Base-by-base conservation (phyloP, 1,140 invertebrate species). In the Drosophila orosa region DNA sequence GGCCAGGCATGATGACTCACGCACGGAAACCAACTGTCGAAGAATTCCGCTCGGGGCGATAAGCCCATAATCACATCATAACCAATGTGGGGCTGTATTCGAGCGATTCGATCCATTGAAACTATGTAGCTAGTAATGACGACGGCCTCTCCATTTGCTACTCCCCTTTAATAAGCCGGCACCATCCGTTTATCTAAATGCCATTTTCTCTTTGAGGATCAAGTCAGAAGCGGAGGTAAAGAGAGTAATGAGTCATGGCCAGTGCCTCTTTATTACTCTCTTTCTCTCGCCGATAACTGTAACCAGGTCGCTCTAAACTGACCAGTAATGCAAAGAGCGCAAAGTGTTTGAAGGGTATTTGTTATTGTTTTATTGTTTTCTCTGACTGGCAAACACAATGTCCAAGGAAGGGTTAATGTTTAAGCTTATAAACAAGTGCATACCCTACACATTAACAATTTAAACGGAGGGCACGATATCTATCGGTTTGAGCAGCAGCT, bases 281-380 rank as follows among this genome's bases (percentile, higher is more conserved):
- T 37, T 10, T 27, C 39, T 48, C 22, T 55, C n/a, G 29, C 66
- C 73, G 82, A 86, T 85, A 85, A 81, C 63, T 84, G 47, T 78
- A 61, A 48, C 47, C 39, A 57, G n/a, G 55, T 56, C 31, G 33
- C 24, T 72, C 57, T 60, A 24, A 22, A 31, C 39, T 33, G 55
- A 15, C 27, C 19, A 45, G 13, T 4, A 45, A 8, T 3, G 45
- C 15, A n/a, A 6, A 27, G 24, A 48, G 45, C 9, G 15, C 17
- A 10, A 48, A 33, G 19, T 56, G 55, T 58, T 75, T 71, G 22
- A 55, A 66, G 54, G 15, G 7, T 56, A 59, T 39, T 72, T 72
- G 37, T 59, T 42, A 50, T 74, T 55, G 60, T 74, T 63, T 57
- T 62, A 12, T 48, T 13, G 10, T 22, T 33, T 35, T 39, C 19